Evolutionary conservation across 2,888 invertebrate species (phyloP).

Genomic region (Liposcelis brunnea): DNA sequence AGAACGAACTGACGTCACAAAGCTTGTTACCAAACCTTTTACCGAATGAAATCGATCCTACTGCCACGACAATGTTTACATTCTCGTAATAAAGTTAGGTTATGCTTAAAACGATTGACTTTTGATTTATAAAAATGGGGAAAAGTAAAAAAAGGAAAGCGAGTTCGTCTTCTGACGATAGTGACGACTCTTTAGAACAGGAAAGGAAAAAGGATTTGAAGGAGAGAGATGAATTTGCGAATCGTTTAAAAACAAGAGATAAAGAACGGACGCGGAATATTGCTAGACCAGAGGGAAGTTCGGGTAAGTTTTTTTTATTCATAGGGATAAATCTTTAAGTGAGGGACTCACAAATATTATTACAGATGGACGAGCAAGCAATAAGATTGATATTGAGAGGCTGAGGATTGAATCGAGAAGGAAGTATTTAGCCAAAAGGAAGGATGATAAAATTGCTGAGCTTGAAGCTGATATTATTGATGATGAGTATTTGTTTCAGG

Average conservation of each 20-base stretch:
- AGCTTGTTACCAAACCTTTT: too few species aligned
- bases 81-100: not conserved
- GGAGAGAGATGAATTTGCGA: conserved; percentile 88
- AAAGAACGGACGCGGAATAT: conserved; percentile 73
- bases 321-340: conserved; percentile 24
- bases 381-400: conserved; percentile 59
- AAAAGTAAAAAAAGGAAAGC: conserved; percentile 9
- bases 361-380: conserved; percentile 35
- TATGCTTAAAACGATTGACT: not conserved
- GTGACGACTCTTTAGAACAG: conserved; percentile 59
- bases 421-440: conserved; percentile 87
- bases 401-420: conserved; percentile 79
- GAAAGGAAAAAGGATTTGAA: conserved; percentile 64
- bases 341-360: too few species aligned
- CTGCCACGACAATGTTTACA: conserved; percentile 1
- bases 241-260: conserved; percentile 74
- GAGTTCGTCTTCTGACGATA: conserved; percentile 25
- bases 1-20: too few species aligned
- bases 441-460: conserved; percentile 90
- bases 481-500: conserved; percentile 89
- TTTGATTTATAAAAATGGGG: conserved; percentile 1
- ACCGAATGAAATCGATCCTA: too few species aligned
- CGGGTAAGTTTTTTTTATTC: conserved; percentile 17
- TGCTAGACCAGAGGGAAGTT: conserved; percentile 29
- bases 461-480: conserved; percentile 88